Evolutionary conservation across 2,797 vertebrate genomes (phyloP), one percentile per base, ranked within the genome.

Genomic region (Catostomus latipinnis): DNA sequence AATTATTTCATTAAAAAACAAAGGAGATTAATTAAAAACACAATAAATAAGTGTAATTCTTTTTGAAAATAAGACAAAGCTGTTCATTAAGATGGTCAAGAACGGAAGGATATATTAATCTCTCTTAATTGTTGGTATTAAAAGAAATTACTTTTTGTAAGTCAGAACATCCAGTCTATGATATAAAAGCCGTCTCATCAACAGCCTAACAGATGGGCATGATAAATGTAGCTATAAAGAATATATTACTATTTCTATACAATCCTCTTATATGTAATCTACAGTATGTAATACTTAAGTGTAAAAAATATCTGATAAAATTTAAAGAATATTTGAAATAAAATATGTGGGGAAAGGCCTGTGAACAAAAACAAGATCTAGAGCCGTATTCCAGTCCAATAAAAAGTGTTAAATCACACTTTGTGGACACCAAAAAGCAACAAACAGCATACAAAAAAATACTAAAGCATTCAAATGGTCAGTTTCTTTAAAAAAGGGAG

Each of bases 201-300:
- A 63, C 8, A 78, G 76, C 68, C 8, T n/a, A 68, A 50, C 62
- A 49, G n/a, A 49, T 6, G 6, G n/a, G 14, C 49, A 71, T n/a
- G 56, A 61, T 16, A 34, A 34, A 34, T 34, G 2, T 34, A 34
- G 34, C 34, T 34, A 34, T 34, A 45, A 63, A 65, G 14, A 78
- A 71, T 78, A 78, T 63, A 78, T 78, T 63, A 62, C 22, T 63
- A 62, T 65, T 78, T 60, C 52, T 71, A 12, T 78, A 65, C 50
- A 78, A 62, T 54, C 14, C 34, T 69, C 5, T 34, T 8, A 46
- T 54, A 14, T 1, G 11, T 58, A 62, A 78, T 13, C n/a, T 45
- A 49, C 34, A 34, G 34, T 34, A 34, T 63, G 8, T n/a, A 60
- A 22, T 22, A 48, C 9, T 9, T 34, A 34, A 18, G 34, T 34